phyloP scores from a whole-genome alignment of 2,888 invertebrate species.

The Mesorhabditis spiculigera region DNA sequence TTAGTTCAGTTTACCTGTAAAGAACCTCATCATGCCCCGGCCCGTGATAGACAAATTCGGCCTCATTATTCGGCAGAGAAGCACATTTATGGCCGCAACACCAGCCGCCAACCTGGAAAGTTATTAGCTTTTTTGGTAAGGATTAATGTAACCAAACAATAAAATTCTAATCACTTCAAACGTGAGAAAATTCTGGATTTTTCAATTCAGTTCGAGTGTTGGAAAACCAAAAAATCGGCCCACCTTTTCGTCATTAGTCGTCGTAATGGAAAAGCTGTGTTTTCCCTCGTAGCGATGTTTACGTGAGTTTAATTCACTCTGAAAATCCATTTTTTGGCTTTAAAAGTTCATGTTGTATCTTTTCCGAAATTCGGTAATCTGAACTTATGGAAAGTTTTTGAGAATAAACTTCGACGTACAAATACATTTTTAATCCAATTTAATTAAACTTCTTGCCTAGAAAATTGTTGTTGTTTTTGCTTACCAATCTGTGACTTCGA shows the following conservation, averaged over 20 bases:
- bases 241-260: background rate
- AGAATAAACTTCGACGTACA: background rate
- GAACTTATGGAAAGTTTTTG: background rate
- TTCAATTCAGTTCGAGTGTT: no score
- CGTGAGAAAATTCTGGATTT: no score
- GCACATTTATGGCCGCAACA: background rate
- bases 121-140: no score
- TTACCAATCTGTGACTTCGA: background rate
- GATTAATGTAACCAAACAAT: no score
- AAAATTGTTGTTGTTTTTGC: no score
- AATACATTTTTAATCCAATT: no score
- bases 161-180: no score
- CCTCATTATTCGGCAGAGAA: background rate
- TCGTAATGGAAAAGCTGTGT: background rate
- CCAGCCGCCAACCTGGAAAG: background rate
- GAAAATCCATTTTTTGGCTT: background rate
- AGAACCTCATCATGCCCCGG: background rate
- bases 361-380: no score
- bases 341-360: no score
- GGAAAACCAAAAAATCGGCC: background rate
- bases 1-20: background rate
- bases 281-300: background rate
- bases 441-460: no score
- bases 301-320: background rate
- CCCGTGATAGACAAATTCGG: background rate